Percentiles rank a stretch among this genome's conserved stretches.
Evolutionary conservation across 2,888 invertebrate species (phyloP).

Genomic region (Podotricha telesiphe): DNA sequence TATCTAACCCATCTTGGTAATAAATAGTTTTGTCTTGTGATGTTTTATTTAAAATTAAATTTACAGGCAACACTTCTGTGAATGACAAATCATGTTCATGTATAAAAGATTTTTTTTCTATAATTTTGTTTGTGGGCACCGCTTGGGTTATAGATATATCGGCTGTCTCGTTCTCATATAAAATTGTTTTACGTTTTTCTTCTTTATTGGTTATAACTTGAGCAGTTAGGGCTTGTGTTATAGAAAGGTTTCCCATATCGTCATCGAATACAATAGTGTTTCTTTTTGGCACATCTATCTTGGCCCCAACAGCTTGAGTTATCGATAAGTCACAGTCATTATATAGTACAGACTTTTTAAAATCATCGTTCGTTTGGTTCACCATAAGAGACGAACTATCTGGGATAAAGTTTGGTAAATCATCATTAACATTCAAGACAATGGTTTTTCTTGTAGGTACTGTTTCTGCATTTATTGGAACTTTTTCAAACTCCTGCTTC

Average conservation of each 20-base stretch:
- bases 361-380: slow-evolving; percentile 7
- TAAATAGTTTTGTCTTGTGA: slow-evolving; percentile 31
- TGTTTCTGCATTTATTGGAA: slow-evolving; percentile 34
- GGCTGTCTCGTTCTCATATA: slow-evolving; percentile 47
- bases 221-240: slow-evolving; percentile 50
- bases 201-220: slow-evolving; percentile 37
- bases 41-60: slow-evolving; percentile 43
- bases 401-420: slow-evolving; percentile 64
- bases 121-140: slow-evolving; percentile 42
- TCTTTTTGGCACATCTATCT: slow-evolving; percentile 39
- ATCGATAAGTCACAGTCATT: slow-evolving; percentile 43
- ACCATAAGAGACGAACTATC: slow-evolving; percentile 30
- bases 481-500: neutral
- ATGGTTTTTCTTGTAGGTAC: slow-evolving; percentile 62
- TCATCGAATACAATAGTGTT: slow-evolving; percentile 52
- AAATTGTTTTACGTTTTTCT: slow-evolving; percentile 45
- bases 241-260: slow-evolving; percentile 51
- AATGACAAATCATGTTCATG: slow-evolving; percentile 54
- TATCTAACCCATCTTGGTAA: slow-evolving; percentile 46
- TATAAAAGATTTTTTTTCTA: slow-evolving; percentile 44
- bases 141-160: slow-evolving; percentile 51
- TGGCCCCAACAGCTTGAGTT: slow-evolving; percentile 35
- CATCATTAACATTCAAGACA: slow-evolving; percentile 63
- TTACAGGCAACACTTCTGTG: slow-evolving; percentile 50
- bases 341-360: slow-evolving; percentile 32